Base-by-base conservation (phyloP, 2,797 vertebrate species). In the Rhodeus uyekii region DNA sequence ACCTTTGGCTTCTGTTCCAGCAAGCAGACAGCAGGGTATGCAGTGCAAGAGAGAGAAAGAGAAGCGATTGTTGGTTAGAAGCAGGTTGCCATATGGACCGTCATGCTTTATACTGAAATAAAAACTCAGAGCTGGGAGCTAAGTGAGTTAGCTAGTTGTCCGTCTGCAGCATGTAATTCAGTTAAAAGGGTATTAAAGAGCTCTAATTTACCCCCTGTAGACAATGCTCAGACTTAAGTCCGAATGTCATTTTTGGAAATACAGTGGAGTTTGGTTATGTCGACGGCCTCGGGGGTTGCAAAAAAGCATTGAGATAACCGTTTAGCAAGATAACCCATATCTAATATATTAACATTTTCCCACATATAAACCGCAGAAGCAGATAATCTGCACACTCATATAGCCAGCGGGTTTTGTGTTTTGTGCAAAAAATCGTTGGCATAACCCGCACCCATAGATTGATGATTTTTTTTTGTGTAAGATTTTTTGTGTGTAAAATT, bases 1-100 rank as follows among this genome's bases (percentile, higher is more conserved):
- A 88, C 87, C 85, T 89, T 89, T 86, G 65, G 76, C 71, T 83
- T 86, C 86, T 83, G 82, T 58, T 86, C 63, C 86, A 83, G 76
- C 55, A 77, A 83, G 74, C 34, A 73, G 80, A 74, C 60, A 86
- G 83, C 38, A 71, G 60, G 32, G 71, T 84, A 83, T 83, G 16
- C 58, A 68, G 55, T 27, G 64, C 71, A 53, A 85, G 64, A 76
- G 16, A 58, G 46, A 73, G 71, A n/a, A 38, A 74, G 55, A 44
- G 61, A 42, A 68, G 39, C 2, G 29, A 82, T 58, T 38, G 83
- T 46, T 83, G 46, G 88, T 81, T 68, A 87, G 82, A 61, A 64
- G 60, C 82, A 76, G 48, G 73, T 24, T 76, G 68, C 82, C 84
- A 87, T 87, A 86, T 83, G 82, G 82, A 85, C 55, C 24, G 71